Base-by-base conservation (phyloP, 2,797 vertebrate species). In the Streptopelia turtur region DNA sequence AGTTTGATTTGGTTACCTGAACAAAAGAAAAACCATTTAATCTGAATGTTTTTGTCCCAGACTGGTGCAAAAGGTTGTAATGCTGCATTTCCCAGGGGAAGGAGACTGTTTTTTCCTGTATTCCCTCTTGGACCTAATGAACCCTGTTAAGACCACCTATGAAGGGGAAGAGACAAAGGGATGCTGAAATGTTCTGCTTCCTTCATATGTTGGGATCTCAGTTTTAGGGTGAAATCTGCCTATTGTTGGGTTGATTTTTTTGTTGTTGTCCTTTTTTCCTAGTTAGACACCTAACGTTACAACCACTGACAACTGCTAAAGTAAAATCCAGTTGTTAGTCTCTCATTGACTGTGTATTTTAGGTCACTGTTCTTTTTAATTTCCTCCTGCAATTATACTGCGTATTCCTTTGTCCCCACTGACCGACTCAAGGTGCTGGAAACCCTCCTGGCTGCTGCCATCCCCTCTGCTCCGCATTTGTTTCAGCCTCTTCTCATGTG, bases 401-500 rank as follows among this genome's bases (percentile, higher is more conserved):
- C 2, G 0, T 47, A 6, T 89, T 79, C 13, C 27, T 25, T 41
- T 74, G 30, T 52, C n/a, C 9, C 39, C 5, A 3, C 10, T 21
- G 11, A 16, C 23, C 1, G 5, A 16, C 15, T 28, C 17, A 17
- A 24, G 21, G 3, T 64, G 6, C 27, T 61, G 43, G 16, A 43
- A 43, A 43, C 66, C 10, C 6, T 9, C 39, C 68, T 37, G 30
- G n/a, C n/a, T 63, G 6, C 33, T 71, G 49, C n/a, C 6, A 16
- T 56, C 43, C 27, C 9, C 12, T 78, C 35, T 82, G 14, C 39
- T 91, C 45, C 37, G 69, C 25, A 4, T 33, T 65, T 83, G 8
- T 57, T 83, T 55, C 35, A 78, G 3, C 45, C 20, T 83, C 43
- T 88, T 17, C 23, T 80, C 3, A 0, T 3, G 12, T 0, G 0